Conservation (phyloP, 1,140 invertebrate species). For the Neodiprion pinetum region DNA sequence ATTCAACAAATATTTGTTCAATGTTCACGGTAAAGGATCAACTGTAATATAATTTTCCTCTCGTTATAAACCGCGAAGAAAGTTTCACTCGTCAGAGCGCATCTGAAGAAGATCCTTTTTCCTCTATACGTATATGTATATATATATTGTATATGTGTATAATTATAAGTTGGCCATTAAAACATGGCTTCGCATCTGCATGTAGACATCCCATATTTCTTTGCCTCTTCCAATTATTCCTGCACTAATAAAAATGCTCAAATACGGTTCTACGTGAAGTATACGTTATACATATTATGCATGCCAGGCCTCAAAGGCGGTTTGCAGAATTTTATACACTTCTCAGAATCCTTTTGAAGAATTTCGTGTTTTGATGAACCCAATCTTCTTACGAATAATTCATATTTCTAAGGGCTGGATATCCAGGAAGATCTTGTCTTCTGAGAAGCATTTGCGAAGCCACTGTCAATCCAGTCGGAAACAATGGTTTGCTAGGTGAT, state of each 20-base stretch:
- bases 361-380: constrained; percentile 11
- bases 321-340: background rate
- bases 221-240: too few species aligned
- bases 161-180: too few species aligned
- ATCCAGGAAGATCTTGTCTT: constrained; percentile 51
- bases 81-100: too few species aligned
- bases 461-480: constrained; percentile 45
- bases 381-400: constrained; percentile 25
- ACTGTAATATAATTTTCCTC: background rate
- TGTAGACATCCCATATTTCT: too few species aligned
- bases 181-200: too few species aligned
- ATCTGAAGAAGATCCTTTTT: too few species aligned
- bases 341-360: background rate
- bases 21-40: background rate
- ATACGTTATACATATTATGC: too few species aligned
- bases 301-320: too few species aligned
- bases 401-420: constrained; percentile 46
- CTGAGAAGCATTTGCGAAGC: constrained; percentile 56
- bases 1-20: constrained; percentile 13
- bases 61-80: background rate
- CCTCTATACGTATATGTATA: too few species aligned
- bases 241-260: too few species aligned
- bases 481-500: constrained; percentile 57
- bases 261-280: too few species aligned
- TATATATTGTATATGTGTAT: too few species aligned